Evolutionary conservation across 2,113 vertebrate species (phyloP).

Genomic region (Xiphophorus maculatus): DNA sequence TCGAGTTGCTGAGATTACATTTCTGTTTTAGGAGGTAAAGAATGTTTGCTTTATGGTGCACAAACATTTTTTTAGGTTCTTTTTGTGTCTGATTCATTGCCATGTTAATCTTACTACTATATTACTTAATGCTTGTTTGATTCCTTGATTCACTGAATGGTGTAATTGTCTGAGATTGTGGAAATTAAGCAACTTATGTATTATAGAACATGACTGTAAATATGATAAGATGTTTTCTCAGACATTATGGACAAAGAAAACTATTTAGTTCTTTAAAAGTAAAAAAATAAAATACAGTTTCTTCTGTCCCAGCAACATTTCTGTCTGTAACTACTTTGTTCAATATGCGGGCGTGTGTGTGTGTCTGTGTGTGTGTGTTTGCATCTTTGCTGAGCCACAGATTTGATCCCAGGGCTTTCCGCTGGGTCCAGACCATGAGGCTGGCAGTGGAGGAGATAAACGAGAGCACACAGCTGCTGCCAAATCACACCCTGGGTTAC

Average conservation of each 20-base stretch:
- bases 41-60: neutral
- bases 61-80: neutral
- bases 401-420: slow-evolving; percentile 79
- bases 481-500: slow-evolving; percentile 76
- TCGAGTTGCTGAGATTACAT: no score
- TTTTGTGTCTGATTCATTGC: neutral
- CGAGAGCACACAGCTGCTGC: slow-evolving; percentile 64
- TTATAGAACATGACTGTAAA: neutral
- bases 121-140: neutral
- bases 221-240: neutral
- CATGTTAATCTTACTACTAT: neutral
- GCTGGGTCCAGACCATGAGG: slow-evolving; percentile 80
- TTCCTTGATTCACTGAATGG: neutral
- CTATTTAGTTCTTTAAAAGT: neutral
- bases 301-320: neutral
- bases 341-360: neutral
- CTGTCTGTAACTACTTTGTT: neutral
- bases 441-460: slow-evolving; percentile 81
- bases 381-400: slow-evolving; percentile 40
- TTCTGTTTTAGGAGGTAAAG: neutral
- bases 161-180: neutral
- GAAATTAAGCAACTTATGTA: neutral
- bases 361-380: neutral
- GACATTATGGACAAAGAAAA: neutral
- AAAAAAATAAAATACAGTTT: neutral